Evolutionary conservation across 1,140 invertebrate genomes (phyloP), one percentile per base, ranked within the genome.

Genomic region (Drosophila sechellia): DNA sequence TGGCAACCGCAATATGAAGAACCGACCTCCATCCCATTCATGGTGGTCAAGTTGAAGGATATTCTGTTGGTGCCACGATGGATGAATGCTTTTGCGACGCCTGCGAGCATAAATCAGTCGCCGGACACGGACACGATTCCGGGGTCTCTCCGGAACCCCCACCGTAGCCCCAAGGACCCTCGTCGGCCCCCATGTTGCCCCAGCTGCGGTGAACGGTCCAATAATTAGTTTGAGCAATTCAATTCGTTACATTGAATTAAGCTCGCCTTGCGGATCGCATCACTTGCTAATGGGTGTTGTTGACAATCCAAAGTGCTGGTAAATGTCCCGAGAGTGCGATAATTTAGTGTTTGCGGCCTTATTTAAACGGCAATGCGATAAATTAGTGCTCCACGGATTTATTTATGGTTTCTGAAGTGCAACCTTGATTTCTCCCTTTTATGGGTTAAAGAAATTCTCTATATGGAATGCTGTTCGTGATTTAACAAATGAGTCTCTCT

Each of bases 201-300:
- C 57, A 56, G 58, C 39, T 55, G 56, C 22, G 50, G 5, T 50
- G 61, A 64, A 59, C 49, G 37, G 27, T 49, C 56, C 58, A 48
- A 84, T 84, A 75, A 83, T 76, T 76, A 75, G 80, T 76, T 81
- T 76, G 60, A 50, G 37, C 68, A 80, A 63, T 70, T 80, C 64
- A 68, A 61, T 70, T 54, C 43, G 40, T 72, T 72, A 60, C 50
- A 52, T 45, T 72, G 66, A 72, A 72, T 72, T 63, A 42, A 55
- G 56, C 75, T 66, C 57, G 46, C 68, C 79, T 60, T 65, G 58
- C 66, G 52, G 50, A 34, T 37, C 46, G 48, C 48, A 31, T 53
- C 20, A 27, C 25, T 8, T 15, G 39, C 63, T 52, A 65, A 40
- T 79, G 57, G 25, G 8, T 70, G 43, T 20, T 70, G 64, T 57